Evolutionary conservation across 37 sponge, comb jelly and placozoan genomes (phyloP).

Genomic region (Ianthella basta): DNA sequence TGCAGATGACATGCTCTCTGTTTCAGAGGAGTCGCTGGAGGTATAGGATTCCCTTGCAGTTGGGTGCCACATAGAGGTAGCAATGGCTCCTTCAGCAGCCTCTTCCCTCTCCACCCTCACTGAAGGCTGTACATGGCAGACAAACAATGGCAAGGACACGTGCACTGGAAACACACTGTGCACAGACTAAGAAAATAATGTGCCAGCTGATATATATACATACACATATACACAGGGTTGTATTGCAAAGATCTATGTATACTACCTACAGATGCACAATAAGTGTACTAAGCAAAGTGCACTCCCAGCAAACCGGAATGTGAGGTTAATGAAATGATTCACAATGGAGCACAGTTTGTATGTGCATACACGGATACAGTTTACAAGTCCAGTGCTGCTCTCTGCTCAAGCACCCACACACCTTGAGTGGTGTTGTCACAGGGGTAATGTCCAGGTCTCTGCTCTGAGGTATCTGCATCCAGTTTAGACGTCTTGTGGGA

Average conservation of each 20-base stretch:
- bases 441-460: constrained; percentile 19
- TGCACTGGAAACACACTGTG: too few species aligned
- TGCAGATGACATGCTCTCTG: not conserved
- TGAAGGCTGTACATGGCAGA: not conserved
- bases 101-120: constrained; percentile 12
- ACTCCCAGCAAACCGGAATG: too few species aligned
- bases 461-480: too few species aligned
- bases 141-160: too few species aligned
- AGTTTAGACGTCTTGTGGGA: not conserved
- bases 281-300: too few species aligned
- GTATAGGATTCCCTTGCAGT: too few species aligned
- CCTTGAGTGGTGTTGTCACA: constrained; percentile 23
- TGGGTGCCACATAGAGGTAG: not conserved
- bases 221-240: not conserved
- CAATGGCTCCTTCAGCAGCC: not conserved
- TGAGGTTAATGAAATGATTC: too few species aligned
- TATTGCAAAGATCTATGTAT: not conserved
- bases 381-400: too few species aligned
- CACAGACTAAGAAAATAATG: not conserved
- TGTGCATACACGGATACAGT: too few species aligned
- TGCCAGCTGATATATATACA: not conserved
- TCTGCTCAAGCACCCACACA: too few species aligned
- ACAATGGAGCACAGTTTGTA: too few species aligned
- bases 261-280: too few species aligned
- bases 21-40: not conserved